Evolutionary conservation across 2,888 invertebrate genomes (phyloP), one percentile per base, ranked within the genome.

Genomic region (Phyto melanocephala): DNA sequence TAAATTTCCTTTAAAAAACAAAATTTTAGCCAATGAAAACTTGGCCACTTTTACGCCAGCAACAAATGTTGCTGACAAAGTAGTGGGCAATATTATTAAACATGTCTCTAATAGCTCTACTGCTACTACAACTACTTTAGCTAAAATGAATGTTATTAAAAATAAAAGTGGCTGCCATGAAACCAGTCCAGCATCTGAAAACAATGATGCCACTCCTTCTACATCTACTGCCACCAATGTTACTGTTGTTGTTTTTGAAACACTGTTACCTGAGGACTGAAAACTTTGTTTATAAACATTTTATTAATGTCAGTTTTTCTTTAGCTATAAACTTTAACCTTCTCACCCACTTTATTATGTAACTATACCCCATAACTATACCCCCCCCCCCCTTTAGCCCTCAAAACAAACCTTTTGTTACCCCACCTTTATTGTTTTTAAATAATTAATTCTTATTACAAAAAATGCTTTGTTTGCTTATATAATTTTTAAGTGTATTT

Each of bases 211-310:
- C 13, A 37, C 54, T 70, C 68, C 84, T 50, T 8, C n/a, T 10
- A 37, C 47, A 10, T 10, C 20, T 20, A 47, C 77, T 47, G 85
- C 86, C 67, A 74, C 90, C 86, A 91, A 91, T 89, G 90, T 92
- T 90, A 91, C 90, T 90, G 90, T 91, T 91, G 90, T 92, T 91
- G 91, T 91, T 88, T 92, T 91, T 89, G 91, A 91, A 90, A 91
- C 91, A 90, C 89, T 90, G 91, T 91, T 91, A 91, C 91, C 91
- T 91, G 91, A 92, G 89, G 90, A 91, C 90, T 91, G 91, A 91
- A 85, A 83, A 78, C 54, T 72, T 81, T 85, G 54, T 81, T 80
- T 81, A 71, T 82, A 78, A 77, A 77, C 40, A 52, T 81, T 62
- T 75, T 68, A 56, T 52, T 52, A 60, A 42, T 58, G 67, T n/a